Evolutionary conservation across 2,888 invertebrate genomes (phyloP).

Genomic region (Parascotia fuliginaria): DNA sequence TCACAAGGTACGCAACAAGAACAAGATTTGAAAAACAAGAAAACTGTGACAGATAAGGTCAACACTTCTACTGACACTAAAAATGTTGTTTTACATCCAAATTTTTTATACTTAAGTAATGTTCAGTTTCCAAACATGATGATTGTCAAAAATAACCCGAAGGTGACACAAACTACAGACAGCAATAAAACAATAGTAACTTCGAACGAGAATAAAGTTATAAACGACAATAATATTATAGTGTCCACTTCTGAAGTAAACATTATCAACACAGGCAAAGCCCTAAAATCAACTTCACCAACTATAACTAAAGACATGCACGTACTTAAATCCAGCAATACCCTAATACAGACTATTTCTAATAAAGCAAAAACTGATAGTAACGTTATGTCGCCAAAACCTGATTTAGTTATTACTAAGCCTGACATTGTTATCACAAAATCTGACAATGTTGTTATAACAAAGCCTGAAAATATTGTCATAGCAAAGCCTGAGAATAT

Average conservation of each 20-base stretch:
- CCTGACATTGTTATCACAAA: neutral
- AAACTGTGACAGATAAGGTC: conserved; percentile 56
- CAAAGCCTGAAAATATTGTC: neutral
- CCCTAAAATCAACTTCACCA: conserved; percentile 32
- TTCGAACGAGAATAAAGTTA: conserved; percentile 62
- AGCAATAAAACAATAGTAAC: conserved; percentile 53
- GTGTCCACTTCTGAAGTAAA: conserved; percentile 33
- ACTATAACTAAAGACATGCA: conserved; percentile 63
- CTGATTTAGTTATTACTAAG: conserved; percentile 33
- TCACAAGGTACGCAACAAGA: conserved; percentile 74
- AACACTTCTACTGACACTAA: conserved; percentile 59
- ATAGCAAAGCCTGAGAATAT: neutral
- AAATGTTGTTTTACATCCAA: conserved; percentile 74
- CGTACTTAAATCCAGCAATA: conserved; percentile 66
- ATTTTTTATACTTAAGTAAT: conserved; percentile 78
- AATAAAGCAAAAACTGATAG: conserved; percentile 63
- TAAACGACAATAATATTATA: conserved; percentile 41
- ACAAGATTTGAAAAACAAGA: conserved; percentile 66
- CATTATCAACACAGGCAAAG: conserved; percentile 32
- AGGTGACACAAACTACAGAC: conserved; percentile 55
- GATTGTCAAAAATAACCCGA: conserved; percentile 75
- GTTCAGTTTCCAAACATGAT: conserved; percentile 80
- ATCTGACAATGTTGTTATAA: neutral
- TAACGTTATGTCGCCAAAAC: conserved; percentile 39
- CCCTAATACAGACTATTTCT: conserved; percentile 60